These are phyloP conservation scores for Drosophila takahashii DNA, from an alignment of 1,140 invertebrate species.

Conservation along the genomic window DNA sequence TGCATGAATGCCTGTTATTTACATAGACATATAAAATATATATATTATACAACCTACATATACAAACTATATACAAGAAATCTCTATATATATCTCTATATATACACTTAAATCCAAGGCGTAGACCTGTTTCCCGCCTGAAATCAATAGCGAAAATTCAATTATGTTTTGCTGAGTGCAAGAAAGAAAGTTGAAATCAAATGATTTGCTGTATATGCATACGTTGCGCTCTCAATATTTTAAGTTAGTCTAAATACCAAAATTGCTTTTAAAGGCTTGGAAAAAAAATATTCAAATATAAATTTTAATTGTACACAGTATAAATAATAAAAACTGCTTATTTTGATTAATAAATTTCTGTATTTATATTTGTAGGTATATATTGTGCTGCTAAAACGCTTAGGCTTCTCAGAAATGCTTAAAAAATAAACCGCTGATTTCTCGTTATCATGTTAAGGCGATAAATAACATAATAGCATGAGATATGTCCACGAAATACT, in stretches of 20 bases:
- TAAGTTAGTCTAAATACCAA: slow-evolving; percentile 51
- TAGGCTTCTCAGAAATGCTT: not conserved
- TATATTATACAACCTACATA: slow-evolving; percentile 27
- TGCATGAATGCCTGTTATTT: slow-evolving; percentile 62
- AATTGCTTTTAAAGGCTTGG: slow-evolving; percentile 58
- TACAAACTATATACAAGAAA: slow-evolving; percentile 41
- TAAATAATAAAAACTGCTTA: slow-evolving; percentile 18
- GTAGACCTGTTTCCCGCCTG: slow-evolving; percentile 48
- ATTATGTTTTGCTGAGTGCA: slow-evolving; percentile 50
- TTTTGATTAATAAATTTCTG: slow-evolving; percentile 12
- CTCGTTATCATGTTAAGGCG: too few species aligned
- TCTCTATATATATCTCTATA: slow-evolving; percentile 58
- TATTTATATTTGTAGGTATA: slow-evolving; percentile 9
- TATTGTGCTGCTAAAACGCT: slow-evolving; percentile 4
- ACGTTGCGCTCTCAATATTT: slow-evolving; percentile 58
- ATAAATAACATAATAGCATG: too few species aligned
- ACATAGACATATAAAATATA: slow-evolving; percentile 61
- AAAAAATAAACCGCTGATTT: too few species aligned
- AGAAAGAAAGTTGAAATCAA: slow-evolving; percentile 24
- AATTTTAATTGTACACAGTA: slow-evolving; percentile 15
- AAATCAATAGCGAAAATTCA: slow-evolving; percentile 43
- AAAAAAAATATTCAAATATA: slow-evolving; percentile 23
- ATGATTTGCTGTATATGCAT: slow-evolving; percentile 38
- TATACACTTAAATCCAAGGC: slow-evolving; percentile 26
- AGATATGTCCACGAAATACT: too few species aligned